Evolutionary conservation across 2,797 vertebrate genomes (phyloP).

Genomic region (Momotus momota): DNA sequence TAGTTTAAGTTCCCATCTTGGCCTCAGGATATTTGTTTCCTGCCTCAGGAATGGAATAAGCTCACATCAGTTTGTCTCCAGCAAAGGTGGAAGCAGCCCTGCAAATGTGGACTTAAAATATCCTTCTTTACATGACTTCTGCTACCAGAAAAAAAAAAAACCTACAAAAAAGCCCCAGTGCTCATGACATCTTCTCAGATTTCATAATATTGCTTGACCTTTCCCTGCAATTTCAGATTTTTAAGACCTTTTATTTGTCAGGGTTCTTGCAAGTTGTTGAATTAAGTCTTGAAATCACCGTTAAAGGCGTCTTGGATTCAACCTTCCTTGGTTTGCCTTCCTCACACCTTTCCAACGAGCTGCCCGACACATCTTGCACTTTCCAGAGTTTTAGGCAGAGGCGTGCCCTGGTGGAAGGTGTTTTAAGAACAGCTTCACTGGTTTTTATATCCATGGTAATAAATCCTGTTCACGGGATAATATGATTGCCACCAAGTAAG

Average conservation of each 20-base stretch:
- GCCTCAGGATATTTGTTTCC: background rate
- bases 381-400: background rate
- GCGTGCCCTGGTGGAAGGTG: background rate
- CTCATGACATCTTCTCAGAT: background rate
- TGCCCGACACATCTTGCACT: background rate
- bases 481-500: background rate
- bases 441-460: background rate
- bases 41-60: background rate
- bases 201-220: background rate
- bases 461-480: conserved; percentile 8
- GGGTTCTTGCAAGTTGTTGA: background rate
- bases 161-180: background rate
- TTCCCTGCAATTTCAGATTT: background rate
- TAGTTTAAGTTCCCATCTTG: background rate
- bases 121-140: background rate
- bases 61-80: background rate
- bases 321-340: background rate
- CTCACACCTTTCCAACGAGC: accelerated
- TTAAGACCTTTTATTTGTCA: background rate
- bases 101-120: background rate
- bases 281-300: background rate
- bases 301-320: background rate
- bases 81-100: background rate
- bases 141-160: background rate
- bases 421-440: background rate